These are phyloP conservation scores for Azorinus chamasolen DNA, from an alignment of 2,888 invertebrate genomes.

Conservation along the genomic window DNA sequence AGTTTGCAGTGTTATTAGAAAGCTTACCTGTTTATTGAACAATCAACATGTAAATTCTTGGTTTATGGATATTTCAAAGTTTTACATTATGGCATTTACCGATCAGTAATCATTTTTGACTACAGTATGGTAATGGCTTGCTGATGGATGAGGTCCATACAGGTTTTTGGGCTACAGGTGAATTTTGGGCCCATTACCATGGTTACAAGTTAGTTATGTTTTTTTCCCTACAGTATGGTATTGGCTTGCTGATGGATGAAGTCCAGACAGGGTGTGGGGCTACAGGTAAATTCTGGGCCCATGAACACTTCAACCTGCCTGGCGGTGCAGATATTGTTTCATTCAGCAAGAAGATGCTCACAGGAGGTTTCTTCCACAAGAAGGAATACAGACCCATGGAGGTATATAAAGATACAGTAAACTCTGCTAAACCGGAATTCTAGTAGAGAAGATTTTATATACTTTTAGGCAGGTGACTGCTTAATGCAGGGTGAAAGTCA, in stretches of 20 bases:
- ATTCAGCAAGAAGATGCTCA: conserved; percentile 99
- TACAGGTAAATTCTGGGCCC: conserved; percentile 99
- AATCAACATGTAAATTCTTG: too few relatives aligned
- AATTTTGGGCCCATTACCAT: conserved; percentile 96
- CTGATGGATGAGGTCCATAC: conserved; percentile 99
- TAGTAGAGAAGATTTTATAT: too few relatives aligned
- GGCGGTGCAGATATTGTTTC: conserved; percentile 96
- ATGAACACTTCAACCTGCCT: conserved; percentile 95
- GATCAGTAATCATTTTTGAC: too few relatives aligned
- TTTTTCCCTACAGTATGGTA: conserved; percentile 1
- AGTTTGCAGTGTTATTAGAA: too few relatives aligned
- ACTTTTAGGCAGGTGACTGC: too few relatives aligned
- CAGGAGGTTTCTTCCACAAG: conserved; percentile 96
- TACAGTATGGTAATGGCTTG: conserved; percentile 88
- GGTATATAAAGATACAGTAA: conserved; percentile 71
- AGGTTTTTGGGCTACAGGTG: conserved; percentile 98
- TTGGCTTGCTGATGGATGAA: conserved; percentile 95
- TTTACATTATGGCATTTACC: too few relatives aligned
- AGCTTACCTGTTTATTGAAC: too few relatives aligned
- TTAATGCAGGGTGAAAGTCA: too few relatives aligned
- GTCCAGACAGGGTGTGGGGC: conserved; percentile 99
- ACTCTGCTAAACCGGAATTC: too few relatives aligned
- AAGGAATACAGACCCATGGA: conserved; percentile 90
- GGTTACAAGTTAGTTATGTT: too few relatives aligned
- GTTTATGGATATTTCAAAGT: too few relatives aligned